Evolutionary conservation across 2,797 vertebrate species (phyloP).

Genomic region (Spinibarbus caldwelli): DNA sequence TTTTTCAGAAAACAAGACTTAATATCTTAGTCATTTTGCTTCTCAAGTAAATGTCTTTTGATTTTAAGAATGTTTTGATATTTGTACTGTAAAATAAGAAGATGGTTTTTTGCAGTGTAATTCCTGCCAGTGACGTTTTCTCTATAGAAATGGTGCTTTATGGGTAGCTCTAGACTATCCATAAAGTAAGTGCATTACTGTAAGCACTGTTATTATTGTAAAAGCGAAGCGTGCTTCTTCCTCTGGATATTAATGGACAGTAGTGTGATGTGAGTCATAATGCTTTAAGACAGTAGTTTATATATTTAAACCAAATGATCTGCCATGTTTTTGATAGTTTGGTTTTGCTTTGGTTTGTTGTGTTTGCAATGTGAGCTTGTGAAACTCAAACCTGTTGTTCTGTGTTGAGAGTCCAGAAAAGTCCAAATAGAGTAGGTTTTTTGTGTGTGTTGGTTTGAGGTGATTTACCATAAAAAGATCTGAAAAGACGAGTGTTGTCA

Average conservation of each 20-base stretch:
- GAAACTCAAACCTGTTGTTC: not conserved
- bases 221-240: not conserved
- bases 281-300: not conserved
- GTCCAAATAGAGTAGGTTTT: no score
- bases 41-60: not conserved
- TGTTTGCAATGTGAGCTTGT: constrained; percentile 15
- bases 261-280: not conserved
- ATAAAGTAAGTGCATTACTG: not conserved
- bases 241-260: not conserved
- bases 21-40: not conserved
- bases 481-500: not conserved
- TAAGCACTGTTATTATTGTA: constrained; percentile 11
- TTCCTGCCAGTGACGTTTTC: no score
- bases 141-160: not conserved
- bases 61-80: not conserved
- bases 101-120: no score
- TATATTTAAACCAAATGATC: constrained; percentile 2
- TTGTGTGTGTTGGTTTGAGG: constrained; percentile 6
- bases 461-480: not conserved
- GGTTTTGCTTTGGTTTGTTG: not conserved
- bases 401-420: not conserved
- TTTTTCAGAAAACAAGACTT: not conserved
- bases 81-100: not conserved
- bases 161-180: not conserved
- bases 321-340: constrained; percentile 37